Evolutionary conservation across 2,888 invertebrate species (phyloP).

Genomic region (Acronicta leporina): DNA sequence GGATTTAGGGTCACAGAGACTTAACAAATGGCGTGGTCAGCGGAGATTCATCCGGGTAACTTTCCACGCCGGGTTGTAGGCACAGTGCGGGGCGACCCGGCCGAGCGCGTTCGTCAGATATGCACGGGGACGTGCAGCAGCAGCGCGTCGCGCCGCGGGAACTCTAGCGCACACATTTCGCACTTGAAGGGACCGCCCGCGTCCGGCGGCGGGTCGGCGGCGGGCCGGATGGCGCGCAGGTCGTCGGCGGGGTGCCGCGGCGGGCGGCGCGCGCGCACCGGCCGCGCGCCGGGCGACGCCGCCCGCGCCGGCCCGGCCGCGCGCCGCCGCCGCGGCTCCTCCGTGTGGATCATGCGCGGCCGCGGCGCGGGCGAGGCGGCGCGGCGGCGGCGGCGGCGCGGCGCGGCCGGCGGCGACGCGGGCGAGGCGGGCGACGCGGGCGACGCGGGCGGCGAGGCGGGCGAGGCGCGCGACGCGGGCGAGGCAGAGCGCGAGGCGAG

Average conservation of each 20-base stretch:
- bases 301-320: constrained; percentile 69
- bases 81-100: background rate
- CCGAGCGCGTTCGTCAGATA: constrained; percentile 88
- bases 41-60: constrained; percentile 36
- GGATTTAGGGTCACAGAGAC: background rate
- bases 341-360: constrained; percentile 94
- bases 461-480: constrained; percentile 48
- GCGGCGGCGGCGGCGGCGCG: constrained; percentile 79
- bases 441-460: constrained; percentile 38
- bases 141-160: constrained; percentile 92
- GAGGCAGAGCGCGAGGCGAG: constrained; percentile 60
- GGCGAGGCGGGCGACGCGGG: constrained; percentile 71
- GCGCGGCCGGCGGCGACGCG: constrained; percentile 66
- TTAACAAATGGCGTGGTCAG: background rate
- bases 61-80: background rate
- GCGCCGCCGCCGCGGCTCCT: constrained; percentile 70
- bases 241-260: constrained; percentile 33
- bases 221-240: constrained; percentile 83
- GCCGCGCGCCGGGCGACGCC: constrained; percentile 82
- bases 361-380: constrained; percentile 78
- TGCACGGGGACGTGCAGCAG: constrained; percentile 94
- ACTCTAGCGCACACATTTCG: constrained; percentile 94
- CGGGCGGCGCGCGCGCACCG: constrained; percentile 71
- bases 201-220: constrained; percentile 72
- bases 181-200: constrained; percentile 91